These are phyloP conservation scores for Pterostichus niger DNA, from an alignment of 2,888 invertebrate genomes.

Conservation along the genomic window DNA sequence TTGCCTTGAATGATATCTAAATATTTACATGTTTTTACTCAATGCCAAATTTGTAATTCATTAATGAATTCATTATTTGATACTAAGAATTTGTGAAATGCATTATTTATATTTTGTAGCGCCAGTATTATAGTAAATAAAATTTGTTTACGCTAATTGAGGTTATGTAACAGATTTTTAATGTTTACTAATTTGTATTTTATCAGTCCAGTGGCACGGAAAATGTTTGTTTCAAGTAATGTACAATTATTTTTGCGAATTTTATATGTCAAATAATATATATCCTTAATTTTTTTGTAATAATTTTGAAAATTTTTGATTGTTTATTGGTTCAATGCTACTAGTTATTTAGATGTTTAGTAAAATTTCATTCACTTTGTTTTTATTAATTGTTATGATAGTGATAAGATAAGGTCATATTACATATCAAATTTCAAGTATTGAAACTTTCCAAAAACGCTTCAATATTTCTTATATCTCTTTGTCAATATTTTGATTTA, in stretches of 20 bases:
- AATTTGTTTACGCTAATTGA: too few relatives aligned
- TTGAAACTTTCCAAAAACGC: neutral
- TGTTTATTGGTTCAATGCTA: too few relatives aligned
- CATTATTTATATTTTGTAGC: too few relatives aligned
- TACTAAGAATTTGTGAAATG: neutral
- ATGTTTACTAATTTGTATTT: neutral
- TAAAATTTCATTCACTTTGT: neutral
- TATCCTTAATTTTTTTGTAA: too few relatives aligned
- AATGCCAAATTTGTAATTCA: conserved; percentile 17
- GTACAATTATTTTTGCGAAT: too few relatives aligned
- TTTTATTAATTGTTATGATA: conserved; percentile 1
- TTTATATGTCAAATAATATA: too few relatives aligned
- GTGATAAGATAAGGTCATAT: conserved; percentile 1
- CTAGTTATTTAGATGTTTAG: too few relatives aligned
- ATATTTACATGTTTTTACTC: neutral
- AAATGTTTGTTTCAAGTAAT: too few relatives aligned
- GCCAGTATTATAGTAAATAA: too few relatives aligned
- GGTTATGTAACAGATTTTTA: too few relatives aligned
- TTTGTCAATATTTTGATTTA: conserved; percentile 1
- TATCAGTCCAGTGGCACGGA: neutral
- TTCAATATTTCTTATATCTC: neutral
- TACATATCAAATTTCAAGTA: neutral
- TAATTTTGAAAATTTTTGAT: too few relatives aligned
- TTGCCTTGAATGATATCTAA: neutral
- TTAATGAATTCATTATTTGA: neutral